Evolutionary conservation across 2,113 vertebrate species (phyloP), one percentile per base, ranked within the genome.

Genomic region (Seriola aureovittata): DNA sequence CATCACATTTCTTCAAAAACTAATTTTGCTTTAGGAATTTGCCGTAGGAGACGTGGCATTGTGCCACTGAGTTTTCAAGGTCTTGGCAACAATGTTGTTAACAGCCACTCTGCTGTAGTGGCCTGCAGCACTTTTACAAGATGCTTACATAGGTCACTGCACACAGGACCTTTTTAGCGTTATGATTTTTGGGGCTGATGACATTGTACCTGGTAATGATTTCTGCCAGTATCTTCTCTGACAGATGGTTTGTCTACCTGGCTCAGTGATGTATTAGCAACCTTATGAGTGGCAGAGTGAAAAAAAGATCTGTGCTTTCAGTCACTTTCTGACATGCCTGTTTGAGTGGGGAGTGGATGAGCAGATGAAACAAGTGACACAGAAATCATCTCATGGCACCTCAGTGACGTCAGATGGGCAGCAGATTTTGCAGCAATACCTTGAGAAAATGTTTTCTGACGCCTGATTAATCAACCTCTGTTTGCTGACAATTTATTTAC

Each of bases 131-230:
- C 50, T 75, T 50, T 72, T 17, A 64, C n/a, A 29, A 58, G 65
- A 46, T 58, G 58, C 48, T 58, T 74, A 62, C 46, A 73, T 38
- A 71, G 57, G 71, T 84, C 64, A 64, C 38, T 84, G 64, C 71
- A 60, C 74, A 78, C 25, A 65, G 40, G 38, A 42, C 67, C 36
- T 58, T 78, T 48, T 69, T 29, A 58, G 17, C 44, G 57, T 23
- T 65, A n/a, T 54, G 40, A 54, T 60, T 71, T 14, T 19, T 46
- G 3, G 57, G 63, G 17, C 38, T 66, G 60, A 76, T 14, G n/a
- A 58, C n/a, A 58, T 40, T 46, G 1, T 60, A 52, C 32, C 5
- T 4, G 1, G 40, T 66, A 46, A 57, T 16, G 14, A 29, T 73
- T 54, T 46, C 60, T 77, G 19, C 42, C 23, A 57, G 4, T 70